A percentile compares a stretch with the other conserved stretches of the same genome.
phyloP scores from a whole-genome alignment of 2,888 invertebrate genomes.

The Hirtodrosophila confusa region DNA sequence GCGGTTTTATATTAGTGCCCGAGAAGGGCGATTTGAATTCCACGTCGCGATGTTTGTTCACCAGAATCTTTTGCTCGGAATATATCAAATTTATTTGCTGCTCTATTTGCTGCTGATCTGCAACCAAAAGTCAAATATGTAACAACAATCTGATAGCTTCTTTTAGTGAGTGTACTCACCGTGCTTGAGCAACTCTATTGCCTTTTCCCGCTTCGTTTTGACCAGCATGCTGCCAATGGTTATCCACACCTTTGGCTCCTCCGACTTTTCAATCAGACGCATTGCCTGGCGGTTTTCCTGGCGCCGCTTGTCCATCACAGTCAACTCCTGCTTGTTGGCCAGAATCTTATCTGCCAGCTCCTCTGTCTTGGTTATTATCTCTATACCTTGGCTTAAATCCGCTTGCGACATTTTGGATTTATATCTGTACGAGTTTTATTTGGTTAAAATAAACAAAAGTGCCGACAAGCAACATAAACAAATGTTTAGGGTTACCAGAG shows the following conservation, averaged over 20 bases:
- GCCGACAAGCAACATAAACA: constrained; percentile 34
- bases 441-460: neutral
- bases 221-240: constrained; percentile 83
- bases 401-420: constrained; percentile 48
- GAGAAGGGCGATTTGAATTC: constrained; percentile 80
- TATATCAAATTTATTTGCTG: constrained; percentile 81
- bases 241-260: constrained; percentile 82
- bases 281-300: constrained; percentile 82
- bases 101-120: constrained; percentile 82
- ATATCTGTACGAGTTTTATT: neutral
- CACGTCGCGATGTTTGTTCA: constrained; percentile 83
- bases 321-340: constrained; percentile 82
- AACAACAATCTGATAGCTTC: neutral
- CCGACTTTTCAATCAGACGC: constrained; percentile 75
- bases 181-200: constrained; percentile 80
- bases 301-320: constrained; percentile 81
- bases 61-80: constrained; percentile 82
- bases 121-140: neutral
- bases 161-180: constrained; percentile 58
- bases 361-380: constrained; percentile 81
- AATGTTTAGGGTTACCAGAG: constrained; percentile 31
- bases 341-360: constrained; percentile 83
- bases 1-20: constrained; percentile 82
- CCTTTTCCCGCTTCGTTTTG: constrained; percentile 76
- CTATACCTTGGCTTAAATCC: constrained; percentile 71